phyloP scores from a whole-genome alignment of 2,113 vertebrate species.

The Paralichthys olivaceus region DNA sequence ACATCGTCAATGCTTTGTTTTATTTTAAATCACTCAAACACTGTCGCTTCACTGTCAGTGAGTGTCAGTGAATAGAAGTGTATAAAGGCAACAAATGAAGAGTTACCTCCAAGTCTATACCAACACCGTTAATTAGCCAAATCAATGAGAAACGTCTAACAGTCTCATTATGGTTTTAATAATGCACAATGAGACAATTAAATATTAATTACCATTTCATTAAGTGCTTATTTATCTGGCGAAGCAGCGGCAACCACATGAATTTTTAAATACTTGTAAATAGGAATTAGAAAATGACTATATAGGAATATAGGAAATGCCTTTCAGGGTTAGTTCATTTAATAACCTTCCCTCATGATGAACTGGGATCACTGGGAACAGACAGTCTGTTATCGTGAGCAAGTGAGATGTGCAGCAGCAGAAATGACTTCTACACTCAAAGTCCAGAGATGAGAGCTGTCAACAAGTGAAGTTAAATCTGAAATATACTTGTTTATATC shows the following conservation, averaged over 20 bases:
- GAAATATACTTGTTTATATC: background rate
- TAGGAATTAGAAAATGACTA: background rate
- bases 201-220: conserved; percentile 67
- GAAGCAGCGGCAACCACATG: conserved; percentile 37
- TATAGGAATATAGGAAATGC: background rate
- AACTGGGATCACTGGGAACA: background rate
- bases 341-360: background rate
- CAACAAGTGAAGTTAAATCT: background rate
- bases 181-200: conserved; percentile 55
- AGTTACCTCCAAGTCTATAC: conserved; percentile 16
- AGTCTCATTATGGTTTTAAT: conserved; percentile 58
- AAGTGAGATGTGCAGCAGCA: background rate
- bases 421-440: background rate
- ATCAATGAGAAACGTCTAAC: conserved; percentile 40
- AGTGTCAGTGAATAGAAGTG: background rate
- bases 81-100: conserved; percentile 8
- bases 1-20: conserved; percentile 5
- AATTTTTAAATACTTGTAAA: conserved; percentile 40
- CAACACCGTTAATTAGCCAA: conserved; percentile 42
- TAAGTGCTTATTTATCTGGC: conserved; percentile 60
- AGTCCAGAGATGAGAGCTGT: background rate
- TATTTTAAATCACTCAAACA: background rate
- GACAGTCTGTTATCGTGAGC: background rate
- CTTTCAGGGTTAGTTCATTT: background rate
- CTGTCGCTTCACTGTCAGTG: too few relatives aligned